A percentile compares a stretch with the other conserved stretches of the same genome.
Conservation (phyloP, 1,140 invertebrate genomes). For the Planococcus citri region DNA sequence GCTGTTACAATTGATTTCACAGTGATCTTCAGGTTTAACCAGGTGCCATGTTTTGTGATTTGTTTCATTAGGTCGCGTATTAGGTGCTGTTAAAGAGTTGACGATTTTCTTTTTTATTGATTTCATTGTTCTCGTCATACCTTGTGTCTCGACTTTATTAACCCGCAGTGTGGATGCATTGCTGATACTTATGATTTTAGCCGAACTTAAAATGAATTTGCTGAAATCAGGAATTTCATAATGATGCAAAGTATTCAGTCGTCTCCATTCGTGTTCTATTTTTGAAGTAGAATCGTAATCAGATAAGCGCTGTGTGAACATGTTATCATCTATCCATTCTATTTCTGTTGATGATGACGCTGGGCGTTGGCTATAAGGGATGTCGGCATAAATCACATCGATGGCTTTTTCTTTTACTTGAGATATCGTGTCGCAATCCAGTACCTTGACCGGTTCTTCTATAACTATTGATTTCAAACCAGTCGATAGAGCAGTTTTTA, state of each 20-base stretch:
- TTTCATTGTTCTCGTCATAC: too few relatives aligned
- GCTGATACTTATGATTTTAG: too few relatives aligned
- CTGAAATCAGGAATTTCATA: too few relatives aligned
- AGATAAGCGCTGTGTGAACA: slow-evolving; percentile 80
- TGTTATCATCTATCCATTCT: slow-evolving; percentile 65
- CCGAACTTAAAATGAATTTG: too few relatives aligned
- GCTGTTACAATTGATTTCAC: slow-evolving; percentile 51
- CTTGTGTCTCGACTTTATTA: too few relatives aligned
- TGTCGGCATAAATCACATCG: slow-evolving; percentile 92
- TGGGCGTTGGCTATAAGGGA: slow-evolving; percentile 88
- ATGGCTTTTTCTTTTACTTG: slow-evolving; percentile 98
- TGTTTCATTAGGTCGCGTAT: slow-evolving; percentile 85
- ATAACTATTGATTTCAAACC: slow-evolving; percentile 77
- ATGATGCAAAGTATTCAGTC: too few relatives aligned
- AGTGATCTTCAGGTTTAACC: slow-evolving; percentile 85
- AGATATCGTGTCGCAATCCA: slow-evolving; percentile 98
- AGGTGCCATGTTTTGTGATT: slow-evolving; percentile 82
- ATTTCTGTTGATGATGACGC: slow-evolving; percentile 91
- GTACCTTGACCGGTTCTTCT: slow-evolving; percentile 86
- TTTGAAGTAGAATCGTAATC: slow-evolving; percentile 96
- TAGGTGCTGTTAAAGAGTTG: slow-evolving; percentile 76
- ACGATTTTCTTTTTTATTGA: too few relatives aligned
- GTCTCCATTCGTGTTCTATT: too few relatives aligned
- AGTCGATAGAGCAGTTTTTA: slow-evolving; percentile 73
- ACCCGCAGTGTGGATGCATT: too few relatives aligned